Conservation (phyloP, 2,888 invertebrate species). For the Notodonta dromedarius region DNA sequence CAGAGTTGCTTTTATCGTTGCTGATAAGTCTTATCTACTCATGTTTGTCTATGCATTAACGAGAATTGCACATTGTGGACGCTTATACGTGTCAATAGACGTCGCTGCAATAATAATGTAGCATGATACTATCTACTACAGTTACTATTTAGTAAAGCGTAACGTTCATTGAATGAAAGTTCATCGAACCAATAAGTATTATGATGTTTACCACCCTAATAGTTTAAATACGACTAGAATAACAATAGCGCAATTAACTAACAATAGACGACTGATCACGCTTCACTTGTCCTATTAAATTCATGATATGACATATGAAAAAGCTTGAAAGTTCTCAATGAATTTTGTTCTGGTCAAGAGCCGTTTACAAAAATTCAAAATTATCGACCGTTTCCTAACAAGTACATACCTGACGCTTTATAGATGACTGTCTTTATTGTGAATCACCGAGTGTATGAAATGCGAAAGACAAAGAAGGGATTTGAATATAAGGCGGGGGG, state of each 20-base stretch:
- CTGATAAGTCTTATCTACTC: slow-evolving; percentile 74
- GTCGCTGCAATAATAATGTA: slow-evolving; percentile 4
- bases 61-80: slow-evolving; percentile 60
- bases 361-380: slow-evolving; percentile 18
- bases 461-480: slow-evolving; percentile 79
- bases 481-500: slow-evolving; percentile 79
- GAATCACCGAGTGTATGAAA: slow-evolving; percentile 75
- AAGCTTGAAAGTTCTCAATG: not conserved
- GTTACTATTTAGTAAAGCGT: slow-evolving; percentile 2
- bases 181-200: slow-evolving; percentile 23
- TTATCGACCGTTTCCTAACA: slow-evolving; percentile 34
- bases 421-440: slow-evolving; percentile 57
- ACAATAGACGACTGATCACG: slow-evolving; percentile 15
- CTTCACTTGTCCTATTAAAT: slow-evolving; percentile 11
- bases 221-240: not conserved
- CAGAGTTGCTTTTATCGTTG: slow-evolving; percentile 75
- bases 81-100: slow-evolving; percentile 15
- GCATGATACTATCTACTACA: slow-evolving; percentile 6
- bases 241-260: slow-evolving; percentile 19
- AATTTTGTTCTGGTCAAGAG: not conserved
- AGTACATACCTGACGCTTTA: slow-evolving; percentile 33
- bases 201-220: slow-evolving; percentile 5
- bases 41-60: slow-evolving; percentile 54
- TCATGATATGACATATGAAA: not conserved
- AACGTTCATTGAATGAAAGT: slow-evolving; percentile 23